Conservation (phyloP, 2,888 invertebrate genomes). For the Hemithea aestivaria region DNA sequence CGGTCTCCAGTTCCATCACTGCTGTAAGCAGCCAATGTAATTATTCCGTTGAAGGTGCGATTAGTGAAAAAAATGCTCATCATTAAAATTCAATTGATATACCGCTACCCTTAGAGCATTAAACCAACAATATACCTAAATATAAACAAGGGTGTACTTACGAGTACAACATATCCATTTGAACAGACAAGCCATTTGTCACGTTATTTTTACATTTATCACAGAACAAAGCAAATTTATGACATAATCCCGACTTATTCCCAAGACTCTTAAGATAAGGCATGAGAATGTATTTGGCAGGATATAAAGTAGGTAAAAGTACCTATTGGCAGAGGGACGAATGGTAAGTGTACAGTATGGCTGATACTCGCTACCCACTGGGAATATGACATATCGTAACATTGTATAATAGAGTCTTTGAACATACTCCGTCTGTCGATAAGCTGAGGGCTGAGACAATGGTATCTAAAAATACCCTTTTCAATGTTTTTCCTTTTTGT, state of each 20-base stretch:
- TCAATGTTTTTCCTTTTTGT: too few species aligned
- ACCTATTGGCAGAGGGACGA: conserved; percentile 14
- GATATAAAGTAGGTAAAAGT: conserved; percentile 31
- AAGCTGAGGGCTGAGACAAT: conserved; percentile 2
- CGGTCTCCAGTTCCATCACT: too few species aligned
- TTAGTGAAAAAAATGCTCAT: too few species aligned
- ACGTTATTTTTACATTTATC: conserved; percentile 40
- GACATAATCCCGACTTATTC: conserved; percentile 38
- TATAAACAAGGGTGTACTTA: too few species aligned
- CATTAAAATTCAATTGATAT: too few species aligned
- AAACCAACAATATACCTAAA: too few species aligned
- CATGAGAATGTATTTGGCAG: conserved; percentile 33
- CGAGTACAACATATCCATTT: conserved; percentile 7
- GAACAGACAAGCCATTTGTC: conserved; percentile 31
- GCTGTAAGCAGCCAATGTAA: too few species aligned
- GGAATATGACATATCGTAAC: conserved; percentile 20
- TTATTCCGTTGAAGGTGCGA: too few species aligned
- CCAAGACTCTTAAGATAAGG: conserved; percentile 30
- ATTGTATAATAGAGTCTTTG: conserved; percentile 17
- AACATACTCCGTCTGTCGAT: conserved; percentile 9
- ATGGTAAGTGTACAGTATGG: conserved; percentile 13
- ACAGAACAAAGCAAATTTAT: conserved; percentile 29
- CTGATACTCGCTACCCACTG: conserved; percentile 11
- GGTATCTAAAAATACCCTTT: too few species aligned
- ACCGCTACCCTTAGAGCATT: too few species aligned